A percentile compares a stretch with the other conserved stretches of the same genome.
phyloP scores from a whole-genome alignment of 1,140 invertebrate genomes.

The Penaeus vannamei region DNA sequence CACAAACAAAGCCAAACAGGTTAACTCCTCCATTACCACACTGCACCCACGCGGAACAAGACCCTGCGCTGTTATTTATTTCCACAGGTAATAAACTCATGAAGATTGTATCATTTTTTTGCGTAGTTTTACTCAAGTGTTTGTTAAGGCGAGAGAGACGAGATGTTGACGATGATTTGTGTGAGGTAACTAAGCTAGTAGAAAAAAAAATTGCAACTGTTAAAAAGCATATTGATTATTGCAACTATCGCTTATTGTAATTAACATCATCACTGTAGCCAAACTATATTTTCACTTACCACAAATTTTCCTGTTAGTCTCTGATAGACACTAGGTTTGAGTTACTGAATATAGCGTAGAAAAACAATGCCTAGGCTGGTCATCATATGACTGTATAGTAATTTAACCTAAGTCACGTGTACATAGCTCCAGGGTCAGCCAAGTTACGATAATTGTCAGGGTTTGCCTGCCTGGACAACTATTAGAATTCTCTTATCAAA shows the following conservation, averaged over 20 bases:
- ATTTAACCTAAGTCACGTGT: constrained; percentile 57
- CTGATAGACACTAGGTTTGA: constrained; percentile 64
- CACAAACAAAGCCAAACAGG: no score
- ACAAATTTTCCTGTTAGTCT: constrained; percentile 61
- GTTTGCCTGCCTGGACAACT: neutral
- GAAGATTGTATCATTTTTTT: no score
- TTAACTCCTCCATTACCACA: no score
- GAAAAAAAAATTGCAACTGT: constrained; percentile 62
- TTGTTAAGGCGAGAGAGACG: no score
- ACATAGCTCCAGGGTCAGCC: constrained; percentile 32
- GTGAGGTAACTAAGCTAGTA: constrained; percentile 44
- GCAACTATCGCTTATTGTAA: constrained; percentile 63
- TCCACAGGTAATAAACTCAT: no score
- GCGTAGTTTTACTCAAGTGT: no score
- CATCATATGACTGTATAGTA: constrained; percentile 64
- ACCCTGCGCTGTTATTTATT: no score
- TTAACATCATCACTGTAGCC: constrained; percentile 62
- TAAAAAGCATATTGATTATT: constrained; percentile 59
- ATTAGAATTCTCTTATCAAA: neutral
- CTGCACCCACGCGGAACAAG: no score
- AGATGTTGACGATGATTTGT: constrained; percentile 29
- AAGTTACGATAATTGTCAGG: constrained; percentile 26
- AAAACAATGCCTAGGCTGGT: constrained; percentile 60
- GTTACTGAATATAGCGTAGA: constrained; percentile 63
- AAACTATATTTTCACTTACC: constrained; percentile 64